phyloP scores from a whole-genome alignment of 92 coral and sea anemone species.

The Palythoa heliodiscus region DNA sequence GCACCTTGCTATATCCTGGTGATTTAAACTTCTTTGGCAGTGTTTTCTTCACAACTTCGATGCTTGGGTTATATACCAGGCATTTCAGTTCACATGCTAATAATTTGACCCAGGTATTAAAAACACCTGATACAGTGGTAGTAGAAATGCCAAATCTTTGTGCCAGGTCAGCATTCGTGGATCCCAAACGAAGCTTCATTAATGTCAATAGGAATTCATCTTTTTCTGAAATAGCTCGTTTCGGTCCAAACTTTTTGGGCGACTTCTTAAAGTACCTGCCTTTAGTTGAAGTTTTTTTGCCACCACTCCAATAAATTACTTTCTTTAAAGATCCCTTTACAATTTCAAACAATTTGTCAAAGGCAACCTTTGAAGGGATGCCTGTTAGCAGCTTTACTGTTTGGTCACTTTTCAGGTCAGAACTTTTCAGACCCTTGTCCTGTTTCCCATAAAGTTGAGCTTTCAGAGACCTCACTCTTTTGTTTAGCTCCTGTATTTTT shows the following conservation, averaged over 20 bases:
- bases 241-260: slow-evolving; percentile 66
- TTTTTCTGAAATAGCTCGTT: slow-evolving; percentile 46
- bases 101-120: slow-evolving; percentile 64
- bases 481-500: slow-evolving; percentile 51
- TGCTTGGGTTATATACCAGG: slow-evolving; percentile 55
- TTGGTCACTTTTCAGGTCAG: slow-evolving; percentile 54
- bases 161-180: slow-evolving; percentile 64
- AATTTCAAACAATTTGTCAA: slow-evolving; percentile 53
- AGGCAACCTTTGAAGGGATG: slow-evolving; percentile 60
- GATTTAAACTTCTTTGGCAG: slow-evolving; percentile 61
- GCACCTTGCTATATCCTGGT: slow-evolving; percentile 54
- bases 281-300: slow-evolving; percentile 40
- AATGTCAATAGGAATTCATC: slow-evolving; percentile 63
- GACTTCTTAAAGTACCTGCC: slow-evolving; percentile 54
- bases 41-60: slow-evolving; percentile 52
- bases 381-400: slow-evolving; percentile 56
- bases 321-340: slow-evolving; percentile 48
- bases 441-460: slow-evolving; percentile 45
- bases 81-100: slow-evolving; percentile 58
- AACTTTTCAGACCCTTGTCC: slow-evolving; percentile 49
- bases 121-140: slow-evolving; percentile 49
- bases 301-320: slow-evolving; percentile 56
- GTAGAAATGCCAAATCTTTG: slow-evolving; percentile 56
- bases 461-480: slow-evolving; percentile 48
- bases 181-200: slow-evolving; percentile 64